A percentile compares a stretch with the other conserved stretches of the same genome.
phyloP scores from a whole-genome alignment of 64 coral and sea anemone genomes.

The Actinia equina region DNA sequence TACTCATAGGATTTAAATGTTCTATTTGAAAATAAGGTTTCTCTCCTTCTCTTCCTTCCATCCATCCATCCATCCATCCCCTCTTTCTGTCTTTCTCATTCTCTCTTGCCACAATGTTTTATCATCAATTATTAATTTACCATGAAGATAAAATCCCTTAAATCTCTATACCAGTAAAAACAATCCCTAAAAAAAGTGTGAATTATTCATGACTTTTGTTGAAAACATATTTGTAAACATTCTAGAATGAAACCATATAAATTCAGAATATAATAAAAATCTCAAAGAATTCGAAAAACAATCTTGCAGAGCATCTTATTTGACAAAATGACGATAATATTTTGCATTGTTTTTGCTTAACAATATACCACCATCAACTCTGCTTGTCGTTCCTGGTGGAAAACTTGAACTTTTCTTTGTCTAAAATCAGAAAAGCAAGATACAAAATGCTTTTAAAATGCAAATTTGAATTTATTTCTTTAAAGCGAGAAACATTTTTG shows the following conservation, averaged over 20 bases:
- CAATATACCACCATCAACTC: neutral
- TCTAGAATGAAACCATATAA: too few relatives aligned
- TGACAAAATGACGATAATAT: neutral
- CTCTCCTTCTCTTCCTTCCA: too few relatives aligned
- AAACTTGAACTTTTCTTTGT: neutral
- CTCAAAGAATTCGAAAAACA: too few relatives aligned
- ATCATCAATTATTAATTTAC: neutral
- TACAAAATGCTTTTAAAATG: neutral
- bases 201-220: too few relatives aligned
- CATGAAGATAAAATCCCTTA: too few relatives aligned
- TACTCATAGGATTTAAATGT: neutral
- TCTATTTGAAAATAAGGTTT: too few relatives aligned
- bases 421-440: neutral
- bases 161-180: too few relatives aligned
- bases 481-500: neutral
- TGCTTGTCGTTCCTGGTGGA: neutral
- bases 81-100: neutral
- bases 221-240: too few relatives aligned
- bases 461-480: neutral
- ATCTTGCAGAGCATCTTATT: neutral
- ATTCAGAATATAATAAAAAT: too few relatives aligned
- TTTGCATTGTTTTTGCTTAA: neutral
- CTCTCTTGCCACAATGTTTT: neutral
- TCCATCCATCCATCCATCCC: too few relatives aligned
- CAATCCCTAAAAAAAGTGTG: too few relatives aligned